These are phyloP conservation scores for Lasioglossum marginatum DNA, from an alignment of 2,888 invertebrate genomes.

Conservation along the genomic window DNA sequence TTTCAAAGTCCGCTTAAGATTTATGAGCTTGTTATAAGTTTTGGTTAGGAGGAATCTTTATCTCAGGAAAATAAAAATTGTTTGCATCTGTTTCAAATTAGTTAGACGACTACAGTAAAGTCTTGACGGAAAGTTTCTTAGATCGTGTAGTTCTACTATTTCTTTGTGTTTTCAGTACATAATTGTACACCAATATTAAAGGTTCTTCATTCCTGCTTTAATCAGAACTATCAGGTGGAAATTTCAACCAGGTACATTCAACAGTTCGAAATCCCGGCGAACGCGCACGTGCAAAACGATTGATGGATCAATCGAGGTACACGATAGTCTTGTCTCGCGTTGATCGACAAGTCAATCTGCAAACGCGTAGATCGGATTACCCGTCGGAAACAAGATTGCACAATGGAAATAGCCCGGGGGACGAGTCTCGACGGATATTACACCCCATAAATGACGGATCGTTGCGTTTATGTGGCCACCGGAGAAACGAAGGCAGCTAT, in stretches of 20 bases:
- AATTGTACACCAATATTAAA: neutral
- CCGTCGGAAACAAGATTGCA: neutral
- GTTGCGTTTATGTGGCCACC: neutral
- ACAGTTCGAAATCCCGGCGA: no score
- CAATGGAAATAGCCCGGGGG: neutral
- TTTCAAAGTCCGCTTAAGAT: neutral
- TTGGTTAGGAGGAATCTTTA: neutral
- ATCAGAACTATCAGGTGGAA: neutral
- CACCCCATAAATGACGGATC: neutral
- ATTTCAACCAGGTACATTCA: neutral
- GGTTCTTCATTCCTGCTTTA: neutral
- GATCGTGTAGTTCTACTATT: no score
- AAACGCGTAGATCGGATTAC: neutral
- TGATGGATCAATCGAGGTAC: neutral
- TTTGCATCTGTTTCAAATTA: neutral
- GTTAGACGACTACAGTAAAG: no score
- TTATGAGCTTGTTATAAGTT: neutral
- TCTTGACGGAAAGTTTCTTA: no score
- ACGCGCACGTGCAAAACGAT: neutral
- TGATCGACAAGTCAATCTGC: slow-evolving; percentile 13
- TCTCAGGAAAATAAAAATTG: no score
- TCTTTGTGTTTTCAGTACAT: no score
- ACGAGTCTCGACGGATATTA: neutral
- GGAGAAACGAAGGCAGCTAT: neutral
- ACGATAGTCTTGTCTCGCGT: neutral